Evolutionary conservation across 2,113 vertebrate species (phyloP), one percentile per base, ranked within the genome.

Genomic region (Syngnathoides biaculeatus): DNA sequence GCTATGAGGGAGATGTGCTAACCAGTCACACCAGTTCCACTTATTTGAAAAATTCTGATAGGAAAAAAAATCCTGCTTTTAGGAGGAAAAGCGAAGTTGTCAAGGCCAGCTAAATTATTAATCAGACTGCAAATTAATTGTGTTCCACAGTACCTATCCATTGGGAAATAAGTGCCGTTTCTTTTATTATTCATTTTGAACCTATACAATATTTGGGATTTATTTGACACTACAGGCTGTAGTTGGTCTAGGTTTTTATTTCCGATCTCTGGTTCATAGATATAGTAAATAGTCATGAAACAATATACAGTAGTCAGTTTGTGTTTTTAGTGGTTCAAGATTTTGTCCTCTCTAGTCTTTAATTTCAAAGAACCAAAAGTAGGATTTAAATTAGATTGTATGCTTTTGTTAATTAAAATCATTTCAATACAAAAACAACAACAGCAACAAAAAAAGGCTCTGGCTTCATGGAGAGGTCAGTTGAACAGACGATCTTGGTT

Each of bases 21-120:
- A 35, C 30, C 30, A 35, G 30, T 35, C 30, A 6, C 30, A 35
- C 3, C 30, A 3, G 30, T 35, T 3, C 30, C 30, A 6, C 30
- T 6, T 6, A 35, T 48, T 48, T 48, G 45, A 48, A 48, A 48
- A 48, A 48, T 48, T 20, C 2, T 48, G 19, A 48, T 17, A 48
- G 45, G 6, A 78, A 40, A 61, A 62, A 43, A 43, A 30, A 38
- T 59, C 9, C 19, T 77, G 52, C 74, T 75, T 80, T 86, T 82
- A 57, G 43, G 39, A 39, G 35, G 48, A 68, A 71, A 56, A 59
- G 77, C 69, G 74, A 81, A 84, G 74, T 80, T 71, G 83, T 79
- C 85, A 88, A 85, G 84, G 78, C 74, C 81, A 84, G 60, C 73
- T 90, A 59, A 84, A 90, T 88, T 87, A 90, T 90, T 89, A 84